A percentile compares a stretch with the other conserved stretches of the same genome.
phyloP scores from a whole-genome alignment of 2,113 vertebrate genomes.

The Cariama cristata region DNA sequence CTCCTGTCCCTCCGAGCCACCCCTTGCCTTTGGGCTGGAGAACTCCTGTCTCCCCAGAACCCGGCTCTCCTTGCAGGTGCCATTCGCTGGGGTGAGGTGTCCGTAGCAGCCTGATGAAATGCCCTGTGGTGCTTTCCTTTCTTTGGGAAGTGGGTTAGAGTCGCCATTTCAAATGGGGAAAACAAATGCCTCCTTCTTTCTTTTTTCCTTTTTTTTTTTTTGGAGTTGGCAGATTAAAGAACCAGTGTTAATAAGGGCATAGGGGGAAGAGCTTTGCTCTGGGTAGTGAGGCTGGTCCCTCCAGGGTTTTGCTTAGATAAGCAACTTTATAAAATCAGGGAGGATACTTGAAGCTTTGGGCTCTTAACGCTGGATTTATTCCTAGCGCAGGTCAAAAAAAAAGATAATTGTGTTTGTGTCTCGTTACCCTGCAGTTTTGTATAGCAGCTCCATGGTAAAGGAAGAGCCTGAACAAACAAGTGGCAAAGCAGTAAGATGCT shows the following conservation, averaged over 20 bases:
- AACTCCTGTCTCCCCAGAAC: neutral
- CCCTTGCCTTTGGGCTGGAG: neutral
- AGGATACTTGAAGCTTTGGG: neutral
- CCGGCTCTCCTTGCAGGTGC: neutral
- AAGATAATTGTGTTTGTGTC: neutral
- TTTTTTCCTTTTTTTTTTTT: neutral
- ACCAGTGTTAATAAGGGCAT: neutral
- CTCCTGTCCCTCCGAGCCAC: neutral
- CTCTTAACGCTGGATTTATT: neutral
- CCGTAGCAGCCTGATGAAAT: neutral
- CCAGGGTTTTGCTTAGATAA: neutral
- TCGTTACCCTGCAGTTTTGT: neutral
- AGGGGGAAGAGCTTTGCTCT: neutral
- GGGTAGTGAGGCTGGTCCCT: neutral
- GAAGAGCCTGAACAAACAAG: conserved; percentile 61
- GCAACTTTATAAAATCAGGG: neutral
- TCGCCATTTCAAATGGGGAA: neutral
- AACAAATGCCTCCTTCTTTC: neutral
- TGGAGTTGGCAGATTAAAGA: neutral
- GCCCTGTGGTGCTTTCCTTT: neutral
- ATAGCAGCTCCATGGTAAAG: neutral
- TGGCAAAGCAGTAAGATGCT: neutral
- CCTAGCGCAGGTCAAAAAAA: neutral
- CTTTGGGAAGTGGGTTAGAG: neutral
- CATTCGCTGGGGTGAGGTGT: neutral